These are phyloP conservation scores for Blastomussa wellsi DNA, from an alignment of 92 coral and sea anemone genomes.

Conservation along the genomic window DNA sequence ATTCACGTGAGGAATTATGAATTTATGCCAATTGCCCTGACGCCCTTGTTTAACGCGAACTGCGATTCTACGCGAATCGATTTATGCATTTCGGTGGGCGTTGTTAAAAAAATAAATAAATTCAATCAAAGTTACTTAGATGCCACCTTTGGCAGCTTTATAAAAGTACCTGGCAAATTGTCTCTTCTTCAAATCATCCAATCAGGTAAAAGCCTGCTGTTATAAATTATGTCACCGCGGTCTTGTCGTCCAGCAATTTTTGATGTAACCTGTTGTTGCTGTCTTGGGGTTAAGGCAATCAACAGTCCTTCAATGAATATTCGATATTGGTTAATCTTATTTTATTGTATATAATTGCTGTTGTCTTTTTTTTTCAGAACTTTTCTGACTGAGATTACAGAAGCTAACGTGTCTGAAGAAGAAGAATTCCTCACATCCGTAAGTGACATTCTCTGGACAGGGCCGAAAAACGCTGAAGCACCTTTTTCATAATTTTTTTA, in stretches of 20 bases:
- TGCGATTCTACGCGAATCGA: too few species aligned
- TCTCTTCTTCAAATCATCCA: background rate
- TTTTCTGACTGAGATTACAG: slow-evolving; percentile 77
- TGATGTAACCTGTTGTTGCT: too few species aligned
- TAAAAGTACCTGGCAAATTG: background rate
- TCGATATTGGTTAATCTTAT: too few species aligned
- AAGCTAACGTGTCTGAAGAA: slow-evolving; percentile 41
- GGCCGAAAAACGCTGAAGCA: too few species aligned
- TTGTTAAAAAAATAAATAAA: too few species aligned
- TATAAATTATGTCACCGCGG: background rate
- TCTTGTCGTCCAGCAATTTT: background rate
- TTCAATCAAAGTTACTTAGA: too few species aligned
- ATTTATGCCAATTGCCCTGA: background rate
- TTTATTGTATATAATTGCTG: background rate
- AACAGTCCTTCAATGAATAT: too few species aligned
- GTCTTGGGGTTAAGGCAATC: too few species aligned
- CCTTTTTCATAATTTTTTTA: too few species aligned
- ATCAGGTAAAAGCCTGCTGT: background rate
- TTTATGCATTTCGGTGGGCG: too few species aligned
- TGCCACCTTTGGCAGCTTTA: background rate
- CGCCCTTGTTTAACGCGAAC: background rate
- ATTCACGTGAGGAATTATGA: background rate
- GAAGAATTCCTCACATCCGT: slow-evolving; percentile 64
- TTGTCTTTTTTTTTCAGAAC: slow-evolving; percentile 46
- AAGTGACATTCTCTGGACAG: slow-evolving; percentile 35